Base-by-base conservation (phyloP, 2,113 vertebrate genomes). In the Cygnus buccinator region DNA sequence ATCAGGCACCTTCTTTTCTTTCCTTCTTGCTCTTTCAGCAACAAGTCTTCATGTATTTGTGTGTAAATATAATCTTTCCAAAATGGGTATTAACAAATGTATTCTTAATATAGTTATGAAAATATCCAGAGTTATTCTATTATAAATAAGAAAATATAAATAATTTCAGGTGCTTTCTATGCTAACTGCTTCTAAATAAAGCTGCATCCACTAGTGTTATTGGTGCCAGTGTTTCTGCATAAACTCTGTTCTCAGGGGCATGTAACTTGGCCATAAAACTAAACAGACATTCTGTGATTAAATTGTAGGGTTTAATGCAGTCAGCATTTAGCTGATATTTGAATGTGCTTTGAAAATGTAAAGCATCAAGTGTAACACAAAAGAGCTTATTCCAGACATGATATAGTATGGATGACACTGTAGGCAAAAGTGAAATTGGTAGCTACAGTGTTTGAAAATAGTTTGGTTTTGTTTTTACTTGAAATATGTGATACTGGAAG, bases 221-320 rank as follows among this genome's bases (percentile, higher is more conserved):
- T 90, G 86, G 87, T 95, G 91, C 85, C 90, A 96, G 85, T 96
- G 88, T 90, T 96, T 90, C 85, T 95, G 90, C 93, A 80, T 96
- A 85, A 94, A 94, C 86, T 91, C 91, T 96, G 88, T 97, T 96
- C 97, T 97, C 97, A 97, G 96, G 97, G 96, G 96, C 89, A 94
- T 96, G 65, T 92, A 93, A 83, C 54, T 95, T 88, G 21, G 89
- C 95, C 84, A 93, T 91, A 87, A 95, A 93, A 95, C 26, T 89
- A 76, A 84, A 92, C 20, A 96, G 57, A 93, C 41, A 79, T 50
- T 16, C 28, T 80, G 77, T 83, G 39, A 78, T 83, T 87, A 70
- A 88, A 16, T 66, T 78, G 72, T 96, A 91, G 74, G n/a, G 85
- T 96, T 96, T 96, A 94, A 96, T 89, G 71, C 82, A 97, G 89